These are phyloP conservation scores for Dorcus parallelipipedus DNA, from an alignment of 2,888 invertebrate species.

Conservation along the genomic window DNA sequence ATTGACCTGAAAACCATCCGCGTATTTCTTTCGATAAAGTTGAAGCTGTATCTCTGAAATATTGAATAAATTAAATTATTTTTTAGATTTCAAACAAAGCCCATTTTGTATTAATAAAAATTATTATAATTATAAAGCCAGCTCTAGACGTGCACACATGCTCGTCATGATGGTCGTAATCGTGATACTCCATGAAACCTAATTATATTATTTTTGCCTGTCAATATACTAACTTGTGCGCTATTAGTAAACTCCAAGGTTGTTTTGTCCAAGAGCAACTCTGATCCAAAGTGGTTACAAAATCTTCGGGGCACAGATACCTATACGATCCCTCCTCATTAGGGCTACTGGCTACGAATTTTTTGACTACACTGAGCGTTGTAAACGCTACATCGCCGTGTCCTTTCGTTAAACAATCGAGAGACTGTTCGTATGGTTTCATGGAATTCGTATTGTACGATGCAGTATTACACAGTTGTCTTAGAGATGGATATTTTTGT, in stretches of 20 bases:
- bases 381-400: constrained; percentile 57
- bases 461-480: constrained; percentile 55
- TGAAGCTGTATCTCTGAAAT: too few relatives aligned
- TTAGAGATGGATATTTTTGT: constrained; percentile 41
- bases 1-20: too few relatives aligned
- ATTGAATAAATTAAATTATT: too few relatives aligned
- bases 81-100: too few relatives aligned
- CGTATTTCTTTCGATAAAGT: too few relatives aligned
- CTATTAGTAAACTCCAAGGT: constrained; percentile 58
- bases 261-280: constrained; percentile 63
- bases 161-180: too few relatives aligned
- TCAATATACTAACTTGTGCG: constrained; percentile 49
- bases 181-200: too few relatives aligned
- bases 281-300: constrained; percentile 22
- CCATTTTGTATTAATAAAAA: too few relatives aligned
- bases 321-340: neutral
- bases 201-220: too few relatives aligned
- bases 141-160: too few relatives aligned
- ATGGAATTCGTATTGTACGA: constrained; percentile 28
- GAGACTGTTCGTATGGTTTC: constrained; percentile 42
- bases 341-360: neutral
- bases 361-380: constrained; percentile 43
- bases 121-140: too few relatives aligned
- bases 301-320: constrained; percentile 40
- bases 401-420: constrained; percentile 52